Evolutionary conservation across 1,140 invertebrate genomes (phyloP), one percentile per base, ranked within the genome.

Genomic region (Nylanderia fulva): DNA sequence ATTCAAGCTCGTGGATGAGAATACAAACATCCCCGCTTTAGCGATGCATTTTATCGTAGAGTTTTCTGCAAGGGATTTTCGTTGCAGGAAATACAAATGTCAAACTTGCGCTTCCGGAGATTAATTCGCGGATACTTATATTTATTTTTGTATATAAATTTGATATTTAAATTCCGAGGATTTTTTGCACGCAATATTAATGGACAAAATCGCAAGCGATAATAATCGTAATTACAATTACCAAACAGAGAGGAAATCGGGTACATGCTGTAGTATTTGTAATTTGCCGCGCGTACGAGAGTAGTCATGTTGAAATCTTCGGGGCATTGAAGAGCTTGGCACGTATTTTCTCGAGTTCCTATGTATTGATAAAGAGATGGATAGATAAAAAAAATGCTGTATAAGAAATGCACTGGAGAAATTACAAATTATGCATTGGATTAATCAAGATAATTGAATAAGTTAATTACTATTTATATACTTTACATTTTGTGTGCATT

Each of bases 181-280:
- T 36, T 0, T n/a, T 36, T 48, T n/a, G n/a, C 2, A 18, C 11
- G 13, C 4, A 13, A 4, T 52, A 29, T 0, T 27, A 1, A 48
- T 13, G 18, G 21, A 56, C 24, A 4, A 56, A 56, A 33, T 33
- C 9, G 27, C 4, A 29, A 29, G 4, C 33, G 18, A 13, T 0
- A 3, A 29, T 24, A 24, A 29, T 77, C 8, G 11, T 18, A 21
- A 42, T 36, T 42, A 5, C 15, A 42, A 89, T 91, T 90, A 91
- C 86, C 88, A 27, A 77, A 27, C 61, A 75, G 74, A 33, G 90
- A 63, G 18, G 85, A 84, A 56, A 71, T 84, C 9, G 90, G 71
- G 83, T 94, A 94, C 27, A 96, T 92, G 85, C 95, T 96, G 83
- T 96, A 94, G 89, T 96, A 96, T 92, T 96, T 95, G 83, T 95